phyloP scores from a whole-genome alignment of 2,888 invertebrate genomes.

The Synergus laeviventris region DNA sequence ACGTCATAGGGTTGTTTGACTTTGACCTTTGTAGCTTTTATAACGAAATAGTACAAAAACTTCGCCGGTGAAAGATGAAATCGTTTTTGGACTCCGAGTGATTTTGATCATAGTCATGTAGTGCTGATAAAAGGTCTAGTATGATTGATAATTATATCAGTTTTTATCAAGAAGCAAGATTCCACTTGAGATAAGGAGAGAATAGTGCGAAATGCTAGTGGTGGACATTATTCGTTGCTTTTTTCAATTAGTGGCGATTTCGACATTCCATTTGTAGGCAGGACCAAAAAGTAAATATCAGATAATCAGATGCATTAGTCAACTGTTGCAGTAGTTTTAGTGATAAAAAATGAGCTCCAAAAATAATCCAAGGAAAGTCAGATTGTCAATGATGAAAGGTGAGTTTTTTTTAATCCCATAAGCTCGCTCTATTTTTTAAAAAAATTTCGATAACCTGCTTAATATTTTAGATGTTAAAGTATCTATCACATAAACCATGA shows the following conservation, averaged over 20 bases:
- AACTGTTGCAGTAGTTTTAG: not conserved
- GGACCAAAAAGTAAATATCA: constrained; percentile 8
- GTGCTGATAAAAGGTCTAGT: not conserved
- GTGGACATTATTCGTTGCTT: not conserved
- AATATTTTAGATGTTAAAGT: too few species aligned
- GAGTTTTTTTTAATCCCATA: constrained; percentile 39
- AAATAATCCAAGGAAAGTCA: constrained; percentile 70
- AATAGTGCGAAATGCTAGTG: not conserved
- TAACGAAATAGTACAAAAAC: not conserved
- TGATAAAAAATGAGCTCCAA: constrained; percentile 64
- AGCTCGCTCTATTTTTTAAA: too few species aligned
- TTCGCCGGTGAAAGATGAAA: not conserved
- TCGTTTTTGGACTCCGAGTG: not conserved
- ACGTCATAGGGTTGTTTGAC: not conserved
- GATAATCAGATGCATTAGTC: not conserved
- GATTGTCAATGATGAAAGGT: constrained; percentile 74
- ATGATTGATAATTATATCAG: not conserved
- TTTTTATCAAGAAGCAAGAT: not conserved
- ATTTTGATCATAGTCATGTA: not conserved
- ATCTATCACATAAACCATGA: too few species aligned
- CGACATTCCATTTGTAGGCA: not conserved
- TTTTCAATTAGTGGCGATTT: not conserved
- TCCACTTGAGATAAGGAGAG: not conserved
- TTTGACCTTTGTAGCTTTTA: not conserved
- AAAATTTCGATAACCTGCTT: too few species aligned